Conservation (phyloP, 1,140 invertebrate species). For the Ostrea edulis region DNA sequence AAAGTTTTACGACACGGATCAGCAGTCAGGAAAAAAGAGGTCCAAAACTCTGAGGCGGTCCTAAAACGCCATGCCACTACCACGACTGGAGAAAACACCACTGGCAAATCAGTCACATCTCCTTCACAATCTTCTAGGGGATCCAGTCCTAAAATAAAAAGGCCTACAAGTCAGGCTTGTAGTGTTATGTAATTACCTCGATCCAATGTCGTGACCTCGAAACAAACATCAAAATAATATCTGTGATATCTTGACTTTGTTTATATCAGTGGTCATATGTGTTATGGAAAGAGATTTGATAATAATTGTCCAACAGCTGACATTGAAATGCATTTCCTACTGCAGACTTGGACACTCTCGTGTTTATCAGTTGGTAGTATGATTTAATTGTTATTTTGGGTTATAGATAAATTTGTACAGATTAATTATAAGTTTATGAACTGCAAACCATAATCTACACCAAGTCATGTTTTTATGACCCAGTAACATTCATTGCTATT, state of each 20-base stretch:
- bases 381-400: too few relatives aligned
- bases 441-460: too few relatives aligned
- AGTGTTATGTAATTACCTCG: background rate
- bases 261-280: too few relatives aligned
- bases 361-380: too few relatives aligned
- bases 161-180: constrained; percentile 36
- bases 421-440: too few relatives aligned
- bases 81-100: background rate
- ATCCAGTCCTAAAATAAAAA: background rate
- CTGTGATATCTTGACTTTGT: background rate
- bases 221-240: background rate
- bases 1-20: background rate
- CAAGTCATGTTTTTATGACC: too few relatives aligned
- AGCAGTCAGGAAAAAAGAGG: background rate
- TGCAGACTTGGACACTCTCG: too few relatives aligned
- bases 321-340: too few relatives aligned
- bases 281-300: too few relatives aligned
- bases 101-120: background rate
- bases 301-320: too few relatives aligned
- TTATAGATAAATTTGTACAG: too few relatives aligned
- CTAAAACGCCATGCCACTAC: background rate
- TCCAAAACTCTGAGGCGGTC: background rate
- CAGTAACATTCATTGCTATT: too few relatives aligned
- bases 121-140: background rate
- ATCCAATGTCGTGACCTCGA: background rate